Base-by-base conservation (phyloP, 2,113 vertebrate species). In the Ageneiosus marmoratus region DNA sequence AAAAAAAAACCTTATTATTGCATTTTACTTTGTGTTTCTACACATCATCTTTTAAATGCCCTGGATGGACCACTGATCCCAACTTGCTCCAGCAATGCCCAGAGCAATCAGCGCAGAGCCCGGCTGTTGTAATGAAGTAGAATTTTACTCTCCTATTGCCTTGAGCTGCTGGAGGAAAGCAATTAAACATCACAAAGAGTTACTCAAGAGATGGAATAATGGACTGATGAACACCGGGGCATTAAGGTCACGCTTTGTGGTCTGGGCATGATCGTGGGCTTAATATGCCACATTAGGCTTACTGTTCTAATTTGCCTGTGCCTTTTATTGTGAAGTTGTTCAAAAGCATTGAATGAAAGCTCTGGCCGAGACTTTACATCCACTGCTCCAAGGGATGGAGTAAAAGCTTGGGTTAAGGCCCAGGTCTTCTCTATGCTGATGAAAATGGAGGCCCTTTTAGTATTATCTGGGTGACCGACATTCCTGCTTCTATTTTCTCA, bases 181-280 rank as follows among this genome's bases (percentile, higher is more conserved):
- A 79, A 84, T 84, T 84, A 84, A 84, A 84, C 76, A 84, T 84
- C 67, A 79, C 83, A 84, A 27, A 34, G 76, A 63, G 53, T 84
- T 84, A 72, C 83, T 79, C 65, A 18, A 72, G 65, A 73, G 83
- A 84, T 46, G 77, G 44, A 62, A 84, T 79, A 84, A 84, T 84
- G 83, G 83, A 73, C 51, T 73, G 83, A 56, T 16, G 76, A 62
- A 79, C 76, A 70, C 53, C 15, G 41, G 62, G 51, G 75, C 69
- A 55, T 77, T 63, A 72, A 62, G 83, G 65, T 70, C 77, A 62
- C 44, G 63, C 62, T 78, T 83, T 78, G 82, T 78, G 50, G 74
- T 83, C 82, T 13, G 41, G 69, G 75, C 53, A 77, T 83, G 82
- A 83, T 83, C 63, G 65, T 77, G 53, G 41, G 76, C 51, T 70